Conservation (phyloP, 2,797 vertebrate species). For the Sparus aurata region DNA sequence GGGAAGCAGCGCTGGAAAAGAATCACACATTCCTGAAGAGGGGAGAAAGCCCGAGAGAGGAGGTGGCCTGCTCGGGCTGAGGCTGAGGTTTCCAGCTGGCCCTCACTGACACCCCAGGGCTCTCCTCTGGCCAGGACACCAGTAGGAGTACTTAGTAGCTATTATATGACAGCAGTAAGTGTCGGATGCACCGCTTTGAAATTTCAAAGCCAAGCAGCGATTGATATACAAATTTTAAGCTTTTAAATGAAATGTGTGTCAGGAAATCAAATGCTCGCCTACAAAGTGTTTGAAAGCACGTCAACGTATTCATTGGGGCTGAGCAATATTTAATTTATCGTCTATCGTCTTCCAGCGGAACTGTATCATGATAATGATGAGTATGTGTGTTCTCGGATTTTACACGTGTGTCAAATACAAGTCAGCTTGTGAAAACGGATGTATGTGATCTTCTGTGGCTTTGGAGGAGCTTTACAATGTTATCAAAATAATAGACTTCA, state of each 20-base stretch:
- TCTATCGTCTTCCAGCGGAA: background rate
- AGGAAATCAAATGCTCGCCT: slow-evolving; percentile 22
- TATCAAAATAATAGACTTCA: background rate
- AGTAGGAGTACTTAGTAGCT: slow-evolving; percentile 75
- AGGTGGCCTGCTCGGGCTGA: slow-evolving; percentile 65
- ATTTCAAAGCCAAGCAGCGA: slow-evolving; percentile 63
- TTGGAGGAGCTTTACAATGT: background rate
- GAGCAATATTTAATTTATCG: background rate
- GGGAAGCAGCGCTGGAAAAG: slow-evolving; percentile 78
- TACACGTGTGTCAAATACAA: background rate
- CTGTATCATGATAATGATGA: background rate
- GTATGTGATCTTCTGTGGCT: background rate
- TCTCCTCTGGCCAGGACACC: slow-evolving; percentile 73
- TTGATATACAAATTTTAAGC: slow-evolving; percentile 50
- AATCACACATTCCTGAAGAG: slow-evolving; percentile 87
- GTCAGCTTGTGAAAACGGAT: background rate
- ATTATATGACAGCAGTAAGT: slow-evolving; percentile 73
- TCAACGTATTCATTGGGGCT: background rate
- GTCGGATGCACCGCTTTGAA: slow-evolving; percentile 70
- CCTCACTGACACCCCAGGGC: slow-evolving; percentile 64
- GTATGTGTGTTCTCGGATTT: background rate
- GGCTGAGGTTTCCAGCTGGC: slow-evolving; percentile 81
- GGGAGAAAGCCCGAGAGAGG: slow-evolving; percentile 71
- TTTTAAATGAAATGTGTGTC: slow-evolving; percentile 26
- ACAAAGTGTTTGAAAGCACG: slow-evolving; percentile 12